Evolutionary conservation across 2,888 invertebrate species (phyloP).

Genomic region (Caradrina clavipalpis): DNA sequence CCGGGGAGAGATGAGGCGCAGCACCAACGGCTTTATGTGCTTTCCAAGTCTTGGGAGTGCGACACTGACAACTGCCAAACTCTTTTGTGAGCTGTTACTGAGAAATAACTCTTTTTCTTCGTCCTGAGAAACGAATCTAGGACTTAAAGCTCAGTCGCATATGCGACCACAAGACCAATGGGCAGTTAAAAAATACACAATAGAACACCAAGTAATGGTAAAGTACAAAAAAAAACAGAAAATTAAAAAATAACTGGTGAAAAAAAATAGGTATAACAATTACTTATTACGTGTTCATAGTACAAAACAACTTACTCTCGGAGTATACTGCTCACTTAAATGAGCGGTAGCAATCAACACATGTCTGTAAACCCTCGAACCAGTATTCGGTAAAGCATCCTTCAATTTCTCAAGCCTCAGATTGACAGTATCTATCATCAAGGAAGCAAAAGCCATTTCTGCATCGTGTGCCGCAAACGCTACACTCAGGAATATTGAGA

Average conservation of each 20-base stretch:
- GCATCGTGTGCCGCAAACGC: slow-evolving; percentile 76
- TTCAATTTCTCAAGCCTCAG: slow-evolving; percentile 70
- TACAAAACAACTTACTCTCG: slow-evolving; percentile 67
- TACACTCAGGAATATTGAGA: slow-evolving; percentile 65
- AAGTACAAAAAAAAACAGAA: not conserved
- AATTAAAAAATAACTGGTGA: too few relatives aligned
- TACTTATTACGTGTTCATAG: not conserved
- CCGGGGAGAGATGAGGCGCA: too few relatives aligned
- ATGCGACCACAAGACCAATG: too few relatives aligned
- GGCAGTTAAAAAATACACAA: too few relatives aligned
- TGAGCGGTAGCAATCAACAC: slow-evolving; percentile 73
- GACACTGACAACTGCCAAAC: too few relatives aligned
- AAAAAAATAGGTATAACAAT: not conserved
- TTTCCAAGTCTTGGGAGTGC: too few relatives aligned
- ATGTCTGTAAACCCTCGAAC: slow-evolving; percentile 76
- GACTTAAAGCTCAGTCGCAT: too few relatives aligned
- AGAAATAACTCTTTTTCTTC: too few relatives aligned
- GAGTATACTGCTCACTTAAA: slow-evolving; percentile 75
- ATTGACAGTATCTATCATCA: slow-evolving; percentile 76
- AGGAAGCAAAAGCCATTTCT: slow-evolving; percentile 74
- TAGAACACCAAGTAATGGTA: not conserved
- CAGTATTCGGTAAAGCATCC: slow-evolving; percentile 58
- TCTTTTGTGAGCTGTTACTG: too few relatives aligned
- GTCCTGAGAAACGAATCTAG: too few relatives aligned
- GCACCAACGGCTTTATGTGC: too few relatives aligned